Conservation (phyloP, 30 jellyfish, hydroid and myxozoan species). For the Calvadosia cruxmelitensis region DNA sequence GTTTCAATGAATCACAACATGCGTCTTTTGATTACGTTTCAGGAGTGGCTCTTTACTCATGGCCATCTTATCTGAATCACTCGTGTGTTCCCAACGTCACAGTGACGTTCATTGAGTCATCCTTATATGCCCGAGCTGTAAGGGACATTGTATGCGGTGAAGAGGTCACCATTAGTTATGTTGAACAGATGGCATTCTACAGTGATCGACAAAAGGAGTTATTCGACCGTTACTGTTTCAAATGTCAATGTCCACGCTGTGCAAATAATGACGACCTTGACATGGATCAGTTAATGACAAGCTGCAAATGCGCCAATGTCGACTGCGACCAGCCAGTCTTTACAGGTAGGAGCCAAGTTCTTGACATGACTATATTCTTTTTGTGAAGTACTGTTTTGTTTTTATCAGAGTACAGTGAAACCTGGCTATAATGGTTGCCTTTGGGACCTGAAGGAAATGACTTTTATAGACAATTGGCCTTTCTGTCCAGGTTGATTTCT, state of each 20-base stretch:
- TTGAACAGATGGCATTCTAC: slow-evolving; percentile 37
- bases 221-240: slow-evolving; percentile 52
- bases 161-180: slow-evolving; percentile 51
- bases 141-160: slow-evolving; percentile 28
- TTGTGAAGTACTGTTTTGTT: too few relatives aligned
- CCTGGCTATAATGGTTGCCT: too few relatives aligned
- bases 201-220: slow-evolving; percentile 37
- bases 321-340: not conserved
- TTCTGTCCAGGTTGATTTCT: too few relatives aligned
- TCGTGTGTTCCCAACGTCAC: slow-evolving; percentile 71
- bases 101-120: slow-evolving; percentile 43
- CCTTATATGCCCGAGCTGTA: slow-evolving; percentile 35
- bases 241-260: slow-evolving; percentile 56
- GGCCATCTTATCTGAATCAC: slow-evolving; percentile 69
- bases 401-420: too few relatives aligned
- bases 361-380: too few relatives aligned
- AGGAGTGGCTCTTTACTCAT: slow-evolving; percentile 60
- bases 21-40: not conserved
- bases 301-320: slow-evolving; percentile 10
- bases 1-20: too few relatives aligned
- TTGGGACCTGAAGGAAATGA: too few relatives aligned
- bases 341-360: not conserved
- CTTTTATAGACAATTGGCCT: too few relatives aligned
- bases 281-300: not conserved
- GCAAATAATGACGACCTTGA: slow-evolving; percentile 3